phyloP scores from a whole-genome alignment of 1,140 invertebrate species.

The Myzus persicae region DNA sequence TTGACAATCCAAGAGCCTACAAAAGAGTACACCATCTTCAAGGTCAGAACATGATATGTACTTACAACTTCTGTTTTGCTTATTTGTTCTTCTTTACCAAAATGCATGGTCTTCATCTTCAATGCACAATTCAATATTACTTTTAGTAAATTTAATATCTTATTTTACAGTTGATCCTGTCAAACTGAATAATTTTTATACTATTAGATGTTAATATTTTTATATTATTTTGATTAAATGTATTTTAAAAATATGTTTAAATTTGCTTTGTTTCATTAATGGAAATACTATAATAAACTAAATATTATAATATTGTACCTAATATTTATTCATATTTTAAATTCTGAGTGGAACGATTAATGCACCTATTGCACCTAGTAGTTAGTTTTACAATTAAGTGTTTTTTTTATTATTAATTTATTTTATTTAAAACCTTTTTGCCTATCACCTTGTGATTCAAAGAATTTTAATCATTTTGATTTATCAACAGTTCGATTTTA shows the following conservation, averaged over 20 bases:
- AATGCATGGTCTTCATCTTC: constrained; percentile 45
- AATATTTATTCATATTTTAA: neutral
- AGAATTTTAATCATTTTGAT: too few species aligned
- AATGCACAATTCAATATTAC: neutral
- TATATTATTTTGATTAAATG: neutral
- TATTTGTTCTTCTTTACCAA: neutral
- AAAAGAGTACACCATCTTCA: constrained; percentile 72
- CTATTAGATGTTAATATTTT: neutral
- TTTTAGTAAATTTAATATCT: neutral
- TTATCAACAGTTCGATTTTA: too few species aligned
- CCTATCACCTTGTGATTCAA: neutral
- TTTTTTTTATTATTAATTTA: neutral
- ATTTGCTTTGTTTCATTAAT: neutral
- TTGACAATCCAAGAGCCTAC: constrained; percentile 71
- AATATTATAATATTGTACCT: neutral
- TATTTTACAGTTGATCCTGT: neutral
- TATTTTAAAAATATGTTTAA: neutral
- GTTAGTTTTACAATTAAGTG: neutral
- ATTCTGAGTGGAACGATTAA: neutral
- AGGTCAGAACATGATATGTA: constrained; percentile 65
- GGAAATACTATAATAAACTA: neutral
- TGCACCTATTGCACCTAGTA: too few species aligned
- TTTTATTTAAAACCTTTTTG: too few species aligned
- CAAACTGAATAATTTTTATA: neutral
- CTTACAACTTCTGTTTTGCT: constrained; percentile 20